phyloP scores from a whole-genome alignment of 53 echinoderm and acorn worm genomes.

The Luidia sarsii region DNA sequence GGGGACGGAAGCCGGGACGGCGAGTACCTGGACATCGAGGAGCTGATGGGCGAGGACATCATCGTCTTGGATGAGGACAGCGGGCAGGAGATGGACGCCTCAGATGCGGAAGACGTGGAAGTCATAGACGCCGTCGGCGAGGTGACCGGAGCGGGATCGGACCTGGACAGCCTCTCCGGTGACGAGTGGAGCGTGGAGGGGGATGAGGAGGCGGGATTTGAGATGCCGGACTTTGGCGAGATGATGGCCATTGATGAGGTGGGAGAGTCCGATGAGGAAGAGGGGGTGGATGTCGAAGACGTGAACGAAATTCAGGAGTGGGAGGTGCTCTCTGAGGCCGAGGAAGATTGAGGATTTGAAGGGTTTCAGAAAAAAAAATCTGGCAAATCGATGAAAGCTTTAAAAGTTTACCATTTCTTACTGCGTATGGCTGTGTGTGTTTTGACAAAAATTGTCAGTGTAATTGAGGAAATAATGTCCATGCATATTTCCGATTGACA shows the following conservation, averaged over 20 bases:
- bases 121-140: slow-evolving; percentile 1
- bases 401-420: neutral
- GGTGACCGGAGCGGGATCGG: neutral
- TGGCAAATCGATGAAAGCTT: too few relatives aligned
- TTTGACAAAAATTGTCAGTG: neutral
- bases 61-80: slow-evolving; percentile 40
- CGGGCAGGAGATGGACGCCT: slow-evolving; percentile 21
- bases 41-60: slow-evolving; percentile 33
- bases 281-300: slow-evolving; percentile 5
- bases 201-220: slow-evolving; percentile 11
- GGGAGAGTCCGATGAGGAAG: slow-evolving; percentile 27
- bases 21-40: slow-evolving; percentile 24
- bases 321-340: slow-evolving; percentile 43
- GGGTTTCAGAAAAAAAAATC: neutral
- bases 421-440: neutral
- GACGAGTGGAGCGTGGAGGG: slow-evolving; percentile 24
- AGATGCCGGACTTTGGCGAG: slow-evolving; percentile 12
- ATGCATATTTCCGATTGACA: too few relatives aligned
- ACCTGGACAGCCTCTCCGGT: neutral
- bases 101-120: neutral
- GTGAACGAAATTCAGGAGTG: slow-evolving; percentile 29
- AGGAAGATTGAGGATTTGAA: slow-evolving; percentile 10
- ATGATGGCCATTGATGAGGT: slow-evolving; percentile 53
- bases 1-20: neutral
- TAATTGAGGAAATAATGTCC: too few relatives aligned